Evolutionary conservation across 2,113 vertebrate species (phyloP).

Genomic region (Cephalopterus ornatus): DNA sequence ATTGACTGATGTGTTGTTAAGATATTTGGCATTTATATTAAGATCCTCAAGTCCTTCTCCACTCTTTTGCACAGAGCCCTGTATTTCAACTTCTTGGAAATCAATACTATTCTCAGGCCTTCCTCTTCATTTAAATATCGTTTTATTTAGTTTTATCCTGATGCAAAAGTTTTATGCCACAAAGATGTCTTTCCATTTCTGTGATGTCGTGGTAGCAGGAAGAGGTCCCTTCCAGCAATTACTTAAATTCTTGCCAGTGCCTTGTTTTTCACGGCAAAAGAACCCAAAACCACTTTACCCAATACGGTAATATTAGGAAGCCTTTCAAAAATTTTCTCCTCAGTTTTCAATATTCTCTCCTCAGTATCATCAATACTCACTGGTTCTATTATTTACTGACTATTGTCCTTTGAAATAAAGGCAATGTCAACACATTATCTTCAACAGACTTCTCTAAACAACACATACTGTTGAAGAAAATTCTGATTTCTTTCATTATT

Average conservation of each 20-base stretch:
- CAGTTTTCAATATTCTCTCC: not conserved
- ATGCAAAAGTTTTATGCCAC: not conserved
- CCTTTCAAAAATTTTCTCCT: not conserved
- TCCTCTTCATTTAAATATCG: not conserved
- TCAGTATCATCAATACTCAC: not conserved
- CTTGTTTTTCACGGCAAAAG: not conserved
- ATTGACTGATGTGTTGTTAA: not conserved
- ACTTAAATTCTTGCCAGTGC: not conserved
- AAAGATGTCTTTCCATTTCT: not conserved
- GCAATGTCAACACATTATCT: not conserved
- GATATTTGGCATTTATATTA: not conserved
- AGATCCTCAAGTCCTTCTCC: not conserved
- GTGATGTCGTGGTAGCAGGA: not conserved
- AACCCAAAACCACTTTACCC: accelerated
- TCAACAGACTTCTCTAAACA: not conserved
- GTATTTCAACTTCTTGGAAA: not conserved
- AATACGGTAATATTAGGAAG: not conserved
- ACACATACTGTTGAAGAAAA: not conserved
- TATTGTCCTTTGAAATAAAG: not conserved
- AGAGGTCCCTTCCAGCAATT: not conserved
- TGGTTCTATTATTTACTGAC: not conserved
- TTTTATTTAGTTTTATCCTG: not conserved
- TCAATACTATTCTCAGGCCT: not conserved
- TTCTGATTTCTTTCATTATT: not conserved
- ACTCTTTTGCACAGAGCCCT: not conserved